Conservation (phyloP, 2,113 vertebrate genomes). For the Copsychus sechellarum region DNA sequence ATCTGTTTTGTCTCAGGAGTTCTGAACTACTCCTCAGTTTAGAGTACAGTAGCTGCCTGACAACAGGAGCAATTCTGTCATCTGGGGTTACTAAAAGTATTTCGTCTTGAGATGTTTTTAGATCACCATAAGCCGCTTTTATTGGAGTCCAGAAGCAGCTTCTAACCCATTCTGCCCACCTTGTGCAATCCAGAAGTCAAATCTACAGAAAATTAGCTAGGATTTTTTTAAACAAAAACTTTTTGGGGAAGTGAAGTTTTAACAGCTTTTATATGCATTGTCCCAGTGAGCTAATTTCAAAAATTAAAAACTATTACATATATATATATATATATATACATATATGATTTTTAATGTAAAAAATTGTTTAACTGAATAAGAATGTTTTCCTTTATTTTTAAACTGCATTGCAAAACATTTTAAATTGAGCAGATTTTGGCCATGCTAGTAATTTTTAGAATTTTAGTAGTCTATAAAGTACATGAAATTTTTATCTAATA, state of each 20-base stretch:
- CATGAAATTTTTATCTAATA: background rate
- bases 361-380: background rate
- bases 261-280: background rate
- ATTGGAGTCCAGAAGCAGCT: background rate
- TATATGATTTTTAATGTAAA: background rate
- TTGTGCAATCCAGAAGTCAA: background rate
- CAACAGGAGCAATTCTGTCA: background rate
- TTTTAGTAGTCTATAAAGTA: background rate
- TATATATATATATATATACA: too few species aligned
- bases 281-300: background rate
- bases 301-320: background rate
- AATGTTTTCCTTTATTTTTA: background rate
- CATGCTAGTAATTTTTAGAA: background rate
- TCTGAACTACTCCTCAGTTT: background rate
- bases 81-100: background rate
- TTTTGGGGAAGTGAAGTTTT: background rate
- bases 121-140: background rate
- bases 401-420: background rate
- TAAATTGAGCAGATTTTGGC: background rate
- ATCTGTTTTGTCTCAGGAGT: background rate
- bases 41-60: background rate
- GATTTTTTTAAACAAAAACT: background rate
- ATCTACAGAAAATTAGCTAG: background rate
- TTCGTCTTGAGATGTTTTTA: background rate
- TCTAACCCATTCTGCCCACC: background rate